A percentile compares a stretch with the other conserved stretches of the same genome.
Conservation (phyloP, 2,888 invertebrate species). For the Leptopilina syphax region DNA sequence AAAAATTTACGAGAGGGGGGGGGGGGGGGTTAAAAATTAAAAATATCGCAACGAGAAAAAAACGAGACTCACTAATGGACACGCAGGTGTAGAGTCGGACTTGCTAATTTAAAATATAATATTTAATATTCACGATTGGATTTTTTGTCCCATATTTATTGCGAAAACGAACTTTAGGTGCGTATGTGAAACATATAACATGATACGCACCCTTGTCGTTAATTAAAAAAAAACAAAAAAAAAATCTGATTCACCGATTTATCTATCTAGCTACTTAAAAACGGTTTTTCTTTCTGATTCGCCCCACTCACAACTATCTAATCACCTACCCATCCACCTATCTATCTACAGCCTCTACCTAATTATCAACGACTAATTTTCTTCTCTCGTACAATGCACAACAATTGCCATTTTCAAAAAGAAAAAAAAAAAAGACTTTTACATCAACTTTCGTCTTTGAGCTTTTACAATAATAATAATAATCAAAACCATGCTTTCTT, state of each 20-base stretch:
- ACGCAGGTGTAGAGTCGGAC: conserved; percentile 30
- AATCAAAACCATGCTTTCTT: not conserved
- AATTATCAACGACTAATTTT: conserved; percentile 42
- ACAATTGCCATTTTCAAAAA: conserved; percentile 15
- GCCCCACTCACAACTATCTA: conserved; percentile 21
- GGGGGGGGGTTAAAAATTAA: not conserved
- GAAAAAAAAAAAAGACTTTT: conserved; percentile 29
- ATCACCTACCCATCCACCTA: conserved; percentile 41
- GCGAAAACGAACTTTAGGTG: conserved; percentile 51
- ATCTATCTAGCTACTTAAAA: conserved; percentile 39
- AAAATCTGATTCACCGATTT: conserved; percentile 30
- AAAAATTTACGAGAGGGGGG: too few species aligned
- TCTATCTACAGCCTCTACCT: conserved; percentile 43
- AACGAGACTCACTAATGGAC: conserved; percentile 9
- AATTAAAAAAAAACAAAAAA: conserved; percentile 19
- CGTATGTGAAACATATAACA: conserved; percentile 58
- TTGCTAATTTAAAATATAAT: conserved; percentile 33
- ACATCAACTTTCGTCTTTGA: conserved; percentile 33
- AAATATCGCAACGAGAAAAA: conserved; percentile 14
- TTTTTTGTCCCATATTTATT: conserved; percentile 32
- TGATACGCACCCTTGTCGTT: conserved; percentile 51
- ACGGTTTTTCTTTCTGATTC: conserved; percentile 32
- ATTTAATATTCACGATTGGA: conserved; percentile 25
- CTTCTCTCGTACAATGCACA: conserved; percentile 47
- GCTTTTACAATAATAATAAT: conserved; percentile 18